A percentile compares a stretch with the other conserved stretches of the same genome.
Conservation (phyloP, 2,113 vertebrate genomes). For the Halichoeres trimaculatus region DNA sequence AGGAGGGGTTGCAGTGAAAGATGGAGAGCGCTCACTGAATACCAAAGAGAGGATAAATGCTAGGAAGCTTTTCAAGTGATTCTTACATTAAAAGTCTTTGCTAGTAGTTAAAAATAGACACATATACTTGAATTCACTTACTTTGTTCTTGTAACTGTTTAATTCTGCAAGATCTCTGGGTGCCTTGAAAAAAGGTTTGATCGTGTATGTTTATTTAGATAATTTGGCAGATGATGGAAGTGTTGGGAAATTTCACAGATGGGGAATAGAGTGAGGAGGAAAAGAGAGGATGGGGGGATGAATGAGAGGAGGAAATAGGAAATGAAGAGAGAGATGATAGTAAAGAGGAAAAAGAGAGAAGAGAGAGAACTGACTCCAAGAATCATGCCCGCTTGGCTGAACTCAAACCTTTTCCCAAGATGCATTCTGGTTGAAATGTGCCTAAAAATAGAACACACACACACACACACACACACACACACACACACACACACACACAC, state of each 20-base stretch:
- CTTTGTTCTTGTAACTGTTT: not conserved
- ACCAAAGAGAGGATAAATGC: conserved; percentile 69
- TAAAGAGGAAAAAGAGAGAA: conserved; percentile 3
- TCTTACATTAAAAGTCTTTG: conserved; percentile 54
- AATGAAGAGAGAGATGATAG: conserved; percentile 7
- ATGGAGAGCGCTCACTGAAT: conserved; percentile 65
- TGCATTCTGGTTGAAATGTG: conserved; percentile 70
- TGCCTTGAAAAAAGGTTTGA: not conserved
- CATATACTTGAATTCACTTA: conserved; percentile 5
- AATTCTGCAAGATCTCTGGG: conserved; percentile 7
- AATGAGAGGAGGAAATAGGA: conserved; percentile 13
- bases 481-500: conserved; percentile 28
- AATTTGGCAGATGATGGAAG: conserved; percentile 6
- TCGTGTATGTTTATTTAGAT: not conserved
- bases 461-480: conserved; percentile 9
- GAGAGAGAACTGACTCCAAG: conserved; percentile 45
- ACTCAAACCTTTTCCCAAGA: conserved; percentile 74
- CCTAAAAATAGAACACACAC: conserved; percentile 70
- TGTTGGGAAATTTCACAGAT: not conserved
- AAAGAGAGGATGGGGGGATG: not conserved
- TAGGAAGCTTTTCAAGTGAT: conserved; percentile 57
- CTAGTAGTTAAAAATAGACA: conserved; percentile 53
- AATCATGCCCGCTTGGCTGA: conserved; percentile 67
- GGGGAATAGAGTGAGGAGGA: not conserved
- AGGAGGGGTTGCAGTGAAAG: conserved; percentile 64